Base-by-base conservation (phyloP, 2,888 invertebrate genomes). In the Mimas tiliae region DNA sequence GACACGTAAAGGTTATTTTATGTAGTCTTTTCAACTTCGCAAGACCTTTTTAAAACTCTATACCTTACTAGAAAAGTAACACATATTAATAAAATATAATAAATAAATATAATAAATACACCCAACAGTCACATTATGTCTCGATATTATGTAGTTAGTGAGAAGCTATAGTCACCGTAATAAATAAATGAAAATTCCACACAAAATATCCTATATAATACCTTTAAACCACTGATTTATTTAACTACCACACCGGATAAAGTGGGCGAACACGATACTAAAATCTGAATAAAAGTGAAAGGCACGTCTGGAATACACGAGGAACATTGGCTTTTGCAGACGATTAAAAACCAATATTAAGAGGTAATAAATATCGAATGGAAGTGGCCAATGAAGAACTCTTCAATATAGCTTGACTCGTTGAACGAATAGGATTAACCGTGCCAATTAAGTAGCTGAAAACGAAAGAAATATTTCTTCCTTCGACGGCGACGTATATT, bases 231-330 rank as follows among this genome's bases (percentile, higher is more conserved):
- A 58, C 38, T 16, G 55, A 58, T 38, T 19, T 42, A 58, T 58
- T 42, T 58, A 58, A 16, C 16, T n/a, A 19, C 19, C 19, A 19
- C 38, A 42, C 58, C 58, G 58, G 58, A 58, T 58, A 19, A 42
- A 19, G 58, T 58, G 38, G 58, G 58, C 58, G 58, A 58, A 58
- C 42, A 11, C 19, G 58, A 38, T 19, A 50, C 58, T 38, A 38
- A 42, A 58, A 58, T 58, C 58, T 58, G 58, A 58, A 58, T 58
- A 58, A 58, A 58, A 58, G 58, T 58, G 58, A 58, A 58, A 58
- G 58, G 58, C 58, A 16, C 16, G 58, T 38, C 58, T 58, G 58
- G 19, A 58, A 19, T 16, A 38, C 16, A 42, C 19, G 19, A 42
- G 42, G 58, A 58, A 42, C 42, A 42, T 6, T 19, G 19, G 16